Base-by-base conservation (phyloP, 2,888 invertebrate species). In the Meteorus colon region DNA sequence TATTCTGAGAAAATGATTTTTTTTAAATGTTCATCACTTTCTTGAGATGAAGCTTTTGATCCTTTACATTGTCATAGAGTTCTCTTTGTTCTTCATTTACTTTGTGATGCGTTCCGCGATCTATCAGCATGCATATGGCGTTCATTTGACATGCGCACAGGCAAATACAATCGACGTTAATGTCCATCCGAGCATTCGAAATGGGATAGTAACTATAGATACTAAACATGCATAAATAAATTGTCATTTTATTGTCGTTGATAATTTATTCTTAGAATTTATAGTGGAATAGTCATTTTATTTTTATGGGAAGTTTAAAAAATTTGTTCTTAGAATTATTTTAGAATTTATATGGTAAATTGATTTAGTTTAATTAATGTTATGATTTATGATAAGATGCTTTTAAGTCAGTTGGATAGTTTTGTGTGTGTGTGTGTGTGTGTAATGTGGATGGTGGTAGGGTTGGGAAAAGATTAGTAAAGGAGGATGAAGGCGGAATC, bases 401-500 rank as follows among this genome's bases (percentile, higher is more conserved):
- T 59, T 55, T 55, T 66, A 62, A 63, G 63, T 72, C 45, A 45
- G 48, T 60, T 63, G n/a, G 12, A 24, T 60, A 12, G 29, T 45
- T 71, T 71, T 59, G 16, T 37, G 71, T 62, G 31, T 72, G 48
- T 24, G 45, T 24, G 24, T 24, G 24, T 10, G 31, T 34, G 34
- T 34, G 41, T 41, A 8, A 41, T 19, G 55, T 55, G 37, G 8
- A 41, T 72, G 45, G 37, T 24, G 24, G 24, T 48, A 31, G 27
- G 31, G 72, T 51, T 41, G 1, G 31, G 27, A 27, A 24, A 51
- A 67, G 73, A 67, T 74, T 59, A 68, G 60, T 31, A 63, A 73
- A 41, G 37, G 51, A 62, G 65, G 65, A 51, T n/a, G 73, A 37
- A 31, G 62, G 67, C 74, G 68, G 77, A 74, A 67, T 60, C 59